Base-by-base conservation (phyloP, 2,888 invertebrate genomes). In the Atrina japonica region DNA sequence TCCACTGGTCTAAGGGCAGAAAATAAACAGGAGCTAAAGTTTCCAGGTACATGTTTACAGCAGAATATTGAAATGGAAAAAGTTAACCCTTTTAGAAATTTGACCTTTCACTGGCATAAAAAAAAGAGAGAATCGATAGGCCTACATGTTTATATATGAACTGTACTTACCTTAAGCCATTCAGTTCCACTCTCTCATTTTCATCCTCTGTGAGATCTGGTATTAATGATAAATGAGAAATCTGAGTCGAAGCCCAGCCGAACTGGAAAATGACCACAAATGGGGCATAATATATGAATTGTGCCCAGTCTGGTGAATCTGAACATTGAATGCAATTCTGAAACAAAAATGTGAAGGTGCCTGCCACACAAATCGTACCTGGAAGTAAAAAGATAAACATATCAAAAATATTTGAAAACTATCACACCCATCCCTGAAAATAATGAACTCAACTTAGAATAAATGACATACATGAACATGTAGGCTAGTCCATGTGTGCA, bases 171-270 rank as follows among this genome's bases (percentile, higher is more conserved):
- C 92, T 88, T 65, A 90, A 84, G 23, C 91, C 88, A 78, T 91
- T 91, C 3, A 92, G 86, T 27, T 88, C 89, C 30, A 91, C 91
- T 64, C 91, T 80, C 60, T 91, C 90, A 14, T 83, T 69, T 30
- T 89, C 86, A 72, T 88, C 80, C 2, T 84, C 76, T 7, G 91
- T 91, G 23, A 92, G 85, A 71, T 91, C 91, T 0, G 97, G 96
- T 83, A 97, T 96, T 56, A 97, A 92, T 18, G 97, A 95, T 73
- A 97, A 92, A 89, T 97, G 97, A 25, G 96, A 96, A 85, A 97
- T 96, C 92, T 97, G 97, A 0, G 95, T 95, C 0, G 95, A 92
- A 3, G 97, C 97, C 97, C 97, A 97, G 18, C 97, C 97, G 91
- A 97, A 95, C 93, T 97, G 97, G 86, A 97, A 91, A n/a, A 91